Conservation (phyloP, 2,113 vertebrate species). For the Rattus norvegicus region GRCr8 NC_086023.1:169068501-169069000, state of each 20-base stretch:
- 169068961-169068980: too few species aligned
- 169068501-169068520: fast-evolving
- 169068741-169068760: background rate
- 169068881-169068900: background rate
- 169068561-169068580: fast-evolving
- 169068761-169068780: background rate
- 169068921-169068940: background rate
- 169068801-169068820: too few species aligned
- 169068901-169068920: background rate
- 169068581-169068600: background rate
- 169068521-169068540: too few species aligned
- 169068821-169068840: too few species aligned
- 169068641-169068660: fast-evolving
- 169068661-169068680: too few species aligned
- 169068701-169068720: background rate
- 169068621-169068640: background rate
- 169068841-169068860: background rate
- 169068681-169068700: fast-evolving
- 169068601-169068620: too few species aligned
- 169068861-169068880: background rate
- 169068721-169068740: fast-evolving
- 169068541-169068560: background rate
- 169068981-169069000: too few species aligned
- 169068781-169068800: background rate
- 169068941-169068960: background rate